phyloP scores from a whole-genome alignment of 2,888 invertebrate genomes.

The Lypha dubia region DNA sequence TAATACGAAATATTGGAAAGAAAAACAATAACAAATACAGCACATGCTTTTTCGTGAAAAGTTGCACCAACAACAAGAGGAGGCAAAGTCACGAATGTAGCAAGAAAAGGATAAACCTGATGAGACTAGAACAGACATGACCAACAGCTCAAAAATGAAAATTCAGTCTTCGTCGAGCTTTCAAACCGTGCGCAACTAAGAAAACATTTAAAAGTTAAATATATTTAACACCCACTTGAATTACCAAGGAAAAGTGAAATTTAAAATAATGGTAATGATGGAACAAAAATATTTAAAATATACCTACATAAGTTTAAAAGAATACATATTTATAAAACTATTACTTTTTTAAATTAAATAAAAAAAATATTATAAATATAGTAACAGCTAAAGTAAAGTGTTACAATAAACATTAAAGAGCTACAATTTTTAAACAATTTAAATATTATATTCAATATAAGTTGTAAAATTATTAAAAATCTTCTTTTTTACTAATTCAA shows the following conservation, averaged over 20 bases:
- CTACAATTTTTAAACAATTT: neutral
- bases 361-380: too few relatives aligned
- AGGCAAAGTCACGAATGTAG: conserved; percentile 32
- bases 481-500: neutral
- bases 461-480: too few relatives aligned
- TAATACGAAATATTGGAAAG: conserved; percentile 29
- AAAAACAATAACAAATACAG: conserved; percentile 18
- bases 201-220: conserved; percentile 48
- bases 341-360: too few relatives aligned
- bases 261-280: conserved; percentile 49
- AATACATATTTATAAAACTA: conserved; percentile 28
- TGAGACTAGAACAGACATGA: conserved; percentile 53
- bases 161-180: conserved; percentile 83
- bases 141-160: conserved; percentile 52
- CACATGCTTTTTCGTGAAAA: conserved; percentile 62
- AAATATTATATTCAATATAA: too few relatives aligned
- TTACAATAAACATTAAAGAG: too few relatives aligned
- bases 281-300: conserved; percentile 10
- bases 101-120: conserved; percentile 51
- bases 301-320: conserved; percentile 9
- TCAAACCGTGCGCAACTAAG: conserved; percentile 80
- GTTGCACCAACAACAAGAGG: conserved; percentile 22
- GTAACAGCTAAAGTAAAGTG: too few relatives aligned
- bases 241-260: conserved; percentile 39
- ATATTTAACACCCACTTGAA: conserved; percentile 21